These are phyloP conservation scores for Arctocebus calabarensis DNA, from an alignment of 2,797 vertebrate species.

Conservation along the genomic window DNA sequence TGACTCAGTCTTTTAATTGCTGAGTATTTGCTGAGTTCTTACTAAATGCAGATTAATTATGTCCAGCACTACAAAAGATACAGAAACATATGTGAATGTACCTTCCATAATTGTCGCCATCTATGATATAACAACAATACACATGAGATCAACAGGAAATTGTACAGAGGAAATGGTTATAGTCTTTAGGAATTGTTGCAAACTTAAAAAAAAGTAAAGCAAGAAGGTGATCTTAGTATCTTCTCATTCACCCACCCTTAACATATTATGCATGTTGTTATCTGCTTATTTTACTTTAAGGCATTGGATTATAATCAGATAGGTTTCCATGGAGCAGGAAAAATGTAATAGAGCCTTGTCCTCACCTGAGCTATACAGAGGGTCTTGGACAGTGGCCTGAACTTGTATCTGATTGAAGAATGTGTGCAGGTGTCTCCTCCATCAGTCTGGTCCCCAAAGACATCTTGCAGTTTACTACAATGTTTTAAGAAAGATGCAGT, in stretches of 20 bases:
- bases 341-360: not conserved
- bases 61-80: not conserved
- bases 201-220: not conserved
- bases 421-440: not conserved
- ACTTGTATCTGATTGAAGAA: not conserved
- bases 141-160: not conserved
- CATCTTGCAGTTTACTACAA: not conserved
- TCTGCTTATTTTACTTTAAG: not conserved
- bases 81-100: not conserved
- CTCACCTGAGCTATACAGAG: not conserved
- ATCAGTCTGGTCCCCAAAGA: not conserved
- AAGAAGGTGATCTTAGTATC: not conserved
- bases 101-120: not conserved
- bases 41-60: not conserved
- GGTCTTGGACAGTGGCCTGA: not conserved
- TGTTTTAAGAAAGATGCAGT: constrained; percentile 54
- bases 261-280: not conserved
- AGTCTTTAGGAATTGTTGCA: constrained; percentile 1
- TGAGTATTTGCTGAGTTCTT: constrained; percentile 3
- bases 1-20: not conserved
- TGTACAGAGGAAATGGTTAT: not conserved
- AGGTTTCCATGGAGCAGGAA: not conserved
- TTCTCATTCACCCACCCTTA: not conserved
- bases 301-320: not conserved
- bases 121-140: not conserved